These are phyloP conservation scores for Pachyramphus minor DNA, from an alignment of 2,113 vertebrate genomes.

Conservation along the genomic window DNA sequence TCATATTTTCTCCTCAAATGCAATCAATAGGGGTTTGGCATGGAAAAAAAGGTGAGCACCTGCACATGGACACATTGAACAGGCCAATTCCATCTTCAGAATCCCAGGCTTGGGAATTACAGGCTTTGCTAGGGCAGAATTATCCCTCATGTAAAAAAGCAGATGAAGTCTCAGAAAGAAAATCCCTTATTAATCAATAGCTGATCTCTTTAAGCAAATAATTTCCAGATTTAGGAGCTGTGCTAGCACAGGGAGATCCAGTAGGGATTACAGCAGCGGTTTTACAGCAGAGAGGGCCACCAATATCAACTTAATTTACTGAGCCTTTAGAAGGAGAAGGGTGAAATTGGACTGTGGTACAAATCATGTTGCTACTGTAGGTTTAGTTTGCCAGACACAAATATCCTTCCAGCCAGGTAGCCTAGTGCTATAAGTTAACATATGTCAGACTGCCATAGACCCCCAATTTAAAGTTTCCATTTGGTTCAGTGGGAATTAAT, in stretches of 20 bases:
- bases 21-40: not conserved
- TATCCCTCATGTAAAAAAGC: not conserved
- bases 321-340: not conserved
- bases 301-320: slow-evolving; percentile 35
- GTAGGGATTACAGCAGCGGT: slow-evolving; percentile 22
- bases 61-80: not conserved
- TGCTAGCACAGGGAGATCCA: slow-evolving; percentile 3
- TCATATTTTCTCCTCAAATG: not conserved
- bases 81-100: not conserved
- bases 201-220: slow-evolving; percentile 31
- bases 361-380: slow-evolving; percentile 43
- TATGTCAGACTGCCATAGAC: slow-evolving; percentile 6
- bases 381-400: slow-evolving; percentile 35
- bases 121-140: not conserved
- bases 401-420: slow-evolving; percentile 19
- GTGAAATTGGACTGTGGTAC: slow-evolving; percentile 14
- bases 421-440: slow-evolving; percentile 2
- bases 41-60: not conserved
- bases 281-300: slow-evolving; percentile 1
- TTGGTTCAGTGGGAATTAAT: slow-evolving; percentile 55
- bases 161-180: not conserved
- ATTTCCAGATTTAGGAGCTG: slow-evolving; percentile 37
- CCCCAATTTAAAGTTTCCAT: slow-evolving; percentile 51
- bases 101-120: not conserved
- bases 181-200: slow-evolving; percentile 44